Conservation (phyloP, 1,140 invertebrate species). For the Cherax destructor region DNA sequence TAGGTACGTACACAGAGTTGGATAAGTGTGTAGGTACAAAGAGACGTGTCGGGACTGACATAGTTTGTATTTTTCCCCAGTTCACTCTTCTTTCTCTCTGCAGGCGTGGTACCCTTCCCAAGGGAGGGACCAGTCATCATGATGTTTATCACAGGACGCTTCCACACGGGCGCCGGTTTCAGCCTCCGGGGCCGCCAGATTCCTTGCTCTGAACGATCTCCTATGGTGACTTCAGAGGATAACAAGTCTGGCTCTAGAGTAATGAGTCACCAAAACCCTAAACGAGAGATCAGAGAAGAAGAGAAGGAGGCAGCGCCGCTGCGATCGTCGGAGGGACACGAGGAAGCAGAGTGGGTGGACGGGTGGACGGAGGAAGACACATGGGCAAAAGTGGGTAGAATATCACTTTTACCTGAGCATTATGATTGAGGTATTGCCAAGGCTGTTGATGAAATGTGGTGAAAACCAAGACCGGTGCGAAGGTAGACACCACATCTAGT, state of each 20-base stretch:
- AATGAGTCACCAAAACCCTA: no score
- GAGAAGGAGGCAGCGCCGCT: no score
- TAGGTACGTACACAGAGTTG: no score
- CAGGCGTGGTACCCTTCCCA: conserved; percentile 14
- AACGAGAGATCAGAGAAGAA: background rate
- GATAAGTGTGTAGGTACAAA: no score
- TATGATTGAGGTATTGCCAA: no score
- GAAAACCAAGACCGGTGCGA: no score
- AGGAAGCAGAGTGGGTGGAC: conserved; percentile 24
- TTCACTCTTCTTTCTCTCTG: background rate
- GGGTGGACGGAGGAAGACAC: background rate
- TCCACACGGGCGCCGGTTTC: conserved; percentile 21
- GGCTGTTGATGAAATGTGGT: no score
- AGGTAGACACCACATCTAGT: no score
- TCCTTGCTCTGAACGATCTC: background rate
- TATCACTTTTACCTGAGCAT: background rate
- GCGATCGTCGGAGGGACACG: background rate
- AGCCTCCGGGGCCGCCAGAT: conserved; percentile 16
- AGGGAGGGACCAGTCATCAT: background rate
- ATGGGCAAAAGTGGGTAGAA: background rate
- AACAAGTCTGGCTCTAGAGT: no score
- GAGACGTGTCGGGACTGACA: no score
- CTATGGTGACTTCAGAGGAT: background rate
- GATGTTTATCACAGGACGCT: background rate
- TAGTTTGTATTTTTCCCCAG: background rate